Evolutionary conservation across 2,888 invertebrate genomes (phyloP), one percentile per base, ranked within the genome.

Genomic region (Lydus trimaculatus): DNA sequence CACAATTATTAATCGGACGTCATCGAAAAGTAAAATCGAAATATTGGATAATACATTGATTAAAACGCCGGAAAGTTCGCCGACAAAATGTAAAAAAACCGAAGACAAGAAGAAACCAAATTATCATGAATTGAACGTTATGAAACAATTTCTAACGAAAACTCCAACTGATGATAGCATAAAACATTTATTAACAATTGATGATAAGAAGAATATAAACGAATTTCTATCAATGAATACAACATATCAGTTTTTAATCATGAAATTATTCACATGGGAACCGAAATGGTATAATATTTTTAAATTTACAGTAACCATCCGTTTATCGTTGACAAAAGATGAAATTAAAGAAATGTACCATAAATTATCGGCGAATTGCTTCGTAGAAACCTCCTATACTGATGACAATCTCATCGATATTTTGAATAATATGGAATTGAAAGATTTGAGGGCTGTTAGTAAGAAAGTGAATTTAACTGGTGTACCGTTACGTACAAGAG

Each of bases 221-320:
- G 69, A 60, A 25, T 78, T 77, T 72, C 52, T 63, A n/a, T 58
- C 58, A 11, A 66, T 75, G 69, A 63, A 72, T 23, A 56, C 67
- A 20, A 60, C 74, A 25, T 73, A 76, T 56, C 76, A 79, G 56
- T 80, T 73, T 65, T 67, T 73, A 48, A 69, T 78, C 28, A 64
- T 78, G 64, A 79, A 81, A 70, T 66, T 81, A 48, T 78, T 73
- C 31, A 65, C 69, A 11, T 76, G 75, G 70, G 52, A 72, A 60
- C 75, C 65, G 23, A 72, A 62, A 4, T 80, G 79, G 78, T 76
- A 79, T 63, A 79, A 77, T 64, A 70, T 79, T 25, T 72, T 73
- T 17, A 72, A 72, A 23, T 79, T 77, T 65, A 74, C 74, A 25
- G 61, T 70, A 6, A 71, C 66, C 58, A 75, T 78, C 28, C 39